Conservation (phyloP, 2,797 vertebrate genomes). For the Eospalax fontanierii region DNA sequence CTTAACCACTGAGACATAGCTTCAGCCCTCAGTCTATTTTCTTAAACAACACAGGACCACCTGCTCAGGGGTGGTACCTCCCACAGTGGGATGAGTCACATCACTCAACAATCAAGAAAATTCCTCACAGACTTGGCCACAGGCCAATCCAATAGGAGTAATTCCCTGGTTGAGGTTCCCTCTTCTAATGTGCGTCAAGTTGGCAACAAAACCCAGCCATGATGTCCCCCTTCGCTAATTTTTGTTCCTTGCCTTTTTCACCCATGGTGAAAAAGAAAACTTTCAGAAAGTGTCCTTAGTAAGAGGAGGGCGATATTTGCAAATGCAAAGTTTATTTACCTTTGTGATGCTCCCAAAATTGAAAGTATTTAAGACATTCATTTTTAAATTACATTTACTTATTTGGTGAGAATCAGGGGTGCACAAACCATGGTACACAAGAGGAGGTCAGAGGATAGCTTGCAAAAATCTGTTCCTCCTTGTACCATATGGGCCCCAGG, state of each 20-base stretch:
- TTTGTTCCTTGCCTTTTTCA: neutral
- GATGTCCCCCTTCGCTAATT: neutral
- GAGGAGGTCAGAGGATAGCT: neutral
- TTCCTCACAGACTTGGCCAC: no score
- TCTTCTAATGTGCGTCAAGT: no score
- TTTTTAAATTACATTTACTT: neutral
- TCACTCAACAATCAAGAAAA: no score
- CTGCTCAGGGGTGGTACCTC: no score
- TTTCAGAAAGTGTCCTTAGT: neutral
- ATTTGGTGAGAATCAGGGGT: neutral
- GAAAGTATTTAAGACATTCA: conserved; percentile 15
- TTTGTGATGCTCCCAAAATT: neutral
- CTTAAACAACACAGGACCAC: no score
- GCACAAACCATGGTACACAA: neutral
- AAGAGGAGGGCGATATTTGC: neutral
- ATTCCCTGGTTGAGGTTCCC: no score
- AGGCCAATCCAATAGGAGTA: no score
- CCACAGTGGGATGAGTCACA: no score
- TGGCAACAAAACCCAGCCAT: no score
- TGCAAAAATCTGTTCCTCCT: neutral
- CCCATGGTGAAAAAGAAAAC: neutral
- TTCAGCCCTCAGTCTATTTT: no score
- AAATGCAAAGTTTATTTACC: neutral
- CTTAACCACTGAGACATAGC: no score
- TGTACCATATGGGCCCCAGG: neutral